Conservation (phyloP, 2,888 invertebrate species). For the Pantelozetes paolii region DNA sequence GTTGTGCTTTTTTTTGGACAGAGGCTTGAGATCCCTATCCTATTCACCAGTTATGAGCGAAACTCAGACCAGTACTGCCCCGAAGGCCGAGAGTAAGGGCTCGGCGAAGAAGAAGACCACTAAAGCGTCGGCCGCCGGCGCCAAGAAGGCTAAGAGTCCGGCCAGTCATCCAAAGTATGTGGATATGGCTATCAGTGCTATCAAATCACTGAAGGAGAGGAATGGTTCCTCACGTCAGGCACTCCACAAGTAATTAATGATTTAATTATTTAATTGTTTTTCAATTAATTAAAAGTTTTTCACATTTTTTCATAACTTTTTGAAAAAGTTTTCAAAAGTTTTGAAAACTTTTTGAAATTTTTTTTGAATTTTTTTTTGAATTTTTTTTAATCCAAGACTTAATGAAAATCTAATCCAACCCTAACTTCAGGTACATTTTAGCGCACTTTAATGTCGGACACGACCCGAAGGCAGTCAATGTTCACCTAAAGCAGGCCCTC, state of each 20-base stretch:
- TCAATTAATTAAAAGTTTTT: background rate
- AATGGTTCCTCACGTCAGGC: slow-evolving; percentile 60
- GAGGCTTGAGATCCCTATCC: too few species aligned
- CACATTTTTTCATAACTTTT: background rate
- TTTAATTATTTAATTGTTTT: background rate
- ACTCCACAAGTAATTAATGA: slow-evolving; percentile 60
- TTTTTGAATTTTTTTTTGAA: background rate
- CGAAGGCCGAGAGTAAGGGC: background rate
- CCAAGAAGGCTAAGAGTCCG: slow-evolving; percentile 37
- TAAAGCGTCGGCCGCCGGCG: background rate
- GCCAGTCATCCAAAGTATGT: slow-evolving; percentile 56
- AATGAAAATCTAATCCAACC: background rate
- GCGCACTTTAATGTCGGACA: slow-evolving; percentile 24
- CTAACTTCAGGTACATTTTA: slow-evolving; percentile 9
- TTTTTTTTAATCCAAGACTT: background rate
- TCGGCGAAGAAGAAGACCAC: slow-evolving; percentile 9
- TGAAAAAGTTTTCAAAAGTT: background rate
- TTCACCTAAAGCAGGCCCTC: slow-evolving; percentile 65
- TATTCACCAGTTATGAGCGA: slow-evolving; percentile 2
- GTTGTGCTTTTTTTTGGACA: too few species aligned
- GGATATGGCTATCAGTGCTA: slow-evolving; percentile 60
- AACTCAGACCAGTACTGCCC: background rate
- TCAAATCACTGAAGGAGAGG: slow-evolving; percentile 52
- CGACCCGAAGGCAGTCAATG: slow-evolving; percentile 50
- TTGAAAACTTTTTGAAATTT: background rate